Base-by-base conservation (phyloP, 2,113 vertebrate species). In the Pitta sordida region DNA sequence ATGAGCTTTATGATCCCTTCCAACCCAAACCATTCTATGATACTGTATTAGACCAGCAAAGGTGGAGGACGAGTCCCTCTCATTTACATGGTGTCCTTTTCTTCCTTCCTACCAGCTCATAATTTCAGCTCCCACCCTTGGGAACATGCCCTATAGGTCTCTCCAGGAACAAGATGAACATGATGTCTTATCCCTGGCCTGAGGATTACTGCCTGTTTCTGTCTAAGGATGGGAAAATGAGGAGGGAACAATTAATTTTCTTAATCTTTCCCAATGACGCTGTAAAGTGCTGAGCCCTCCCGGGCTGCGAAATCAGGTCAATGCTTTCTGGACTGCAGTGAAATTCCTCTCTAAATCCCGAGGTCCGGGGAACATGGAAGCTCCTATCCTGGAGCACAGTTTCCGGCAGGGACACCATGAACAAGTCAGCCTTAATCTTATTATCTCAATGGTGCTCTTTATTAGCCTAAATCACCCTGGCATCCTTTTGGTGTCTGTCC, bases 401-500 rank as follows among this genome's bases (percentile, higher is more conserved):
- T 95, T 94, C 73, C 79, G 95, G 30, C 64, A 90, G 48, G 68
- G 65, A 86, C 60, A 92, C n/a, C 30, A 55, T 64, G 69, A 97
- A 92, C 55, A 94, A 89, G 46, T 55, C 62, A 64, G 73, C 44
- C 30, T 64, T 94, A 88, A 97, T 96, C 86, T 96, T 26, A 59
- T 96, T 94, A 96, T 63, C 53, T 94, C 74, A 82, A 3, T 68
- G 70, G 53, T 94, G 83, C 49, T 95, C 62, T 92, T 95, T 92
- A 94, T 95, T 92, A 95, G 82, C 83, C 67, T 65, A n/a, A 89
- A 93, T 87, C 77, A 92, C 68, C 52, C 75, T 91, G 91, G 52
- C 68, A 96, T 95, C 76, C 71, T 94, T 96, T 86, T 96, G 90
- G 92, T 86, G 84, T 55, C 73, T 92, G 65, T 94, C 86, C 92